Base-by-base conservation (phyloP, 2,888 invertebrate genomes). In the Athalia cordata region DNA sequence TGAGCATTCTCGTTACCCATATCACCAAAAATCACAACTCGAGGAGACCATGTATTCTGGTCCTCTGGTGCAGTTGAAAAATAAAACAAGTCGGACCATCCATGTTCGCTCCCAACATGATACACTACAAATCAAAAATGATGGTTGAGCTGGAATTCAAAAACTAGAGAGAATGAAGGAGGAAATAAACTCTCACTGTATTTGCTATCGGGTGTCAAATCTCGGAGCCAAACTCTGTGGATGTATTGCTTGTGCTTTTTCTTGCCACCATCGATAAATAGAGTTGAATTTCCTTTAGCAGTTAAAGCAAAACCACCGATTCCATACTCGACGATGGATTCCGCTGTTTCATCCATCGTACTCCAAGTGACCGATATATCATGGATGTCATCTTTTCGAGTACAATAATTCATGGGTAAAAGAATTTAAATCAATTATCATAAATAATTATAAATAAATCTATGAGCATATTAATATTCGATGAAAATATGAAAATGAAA, bases 1-100 rank as follows among this genome's bases (percentile, higher is more conserved):
- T 96, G 95, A 1, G 98, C 97, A 91, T 98, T 98, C 83, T 94
- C 94, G 88, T 96, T 96, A 50, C 99, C 99, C 95, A 99, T 94
- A 89, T 99, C 99, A 0, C 99, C 99, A 87, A 94, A 98, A 83
- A 99, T 93, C 47, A 96, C 98, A 61, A 98, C 91, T 15, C 93
- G 92, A 0, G 97, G 96, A 15, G 94, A 92, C 97, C 97, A 98
- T 81, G 94, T 87, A n/a, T 91, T 87, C 45, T 92, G 91, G 11
- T 93, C 92, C 1, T 90, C 89, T 0, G 95, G 95, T 0, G 93
- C 92, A 0, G 97, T 96, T 83, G 91, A 93, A 90, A 98, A 96
- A 87, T 92, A 93, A 90, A 95, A 98, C 84, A 93, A 82, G 55
- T 94, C 92, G 0, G 98, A 98, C 97, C 97, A 98, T 0, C 97